Conservation (phyloP, 2,888 invertebrate species). For the Cantharis lateralis region DNA sequence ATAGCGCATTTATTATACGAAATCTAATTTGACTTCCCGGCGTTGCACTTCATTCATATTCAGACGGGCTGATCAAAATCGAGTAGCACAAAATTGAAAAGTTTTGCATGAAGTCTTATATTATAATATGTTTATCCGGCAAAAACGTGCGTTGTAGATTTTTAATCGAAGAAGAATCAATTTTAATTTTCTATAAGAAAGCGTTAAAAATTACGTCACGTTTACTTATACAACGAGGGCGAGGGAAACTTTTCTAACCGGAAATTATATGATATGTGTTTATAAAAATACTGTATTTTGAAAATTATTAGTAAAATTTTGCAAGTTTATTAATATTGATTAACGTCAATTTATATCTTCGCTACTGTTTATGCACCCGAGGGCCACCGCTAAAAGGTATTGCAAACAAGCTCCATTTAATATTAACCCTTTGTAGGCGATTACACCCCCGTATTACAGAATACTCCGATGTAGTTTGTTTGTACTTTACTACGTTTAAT, state of each 20-base stretch:
- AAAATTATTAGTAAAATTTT: background rate
- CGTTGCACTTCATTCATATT: conserved; percentile 25
- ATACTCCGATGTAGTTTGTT: conserved; percentile 31
- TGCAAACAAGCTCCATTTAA: conserved; percentile 49
- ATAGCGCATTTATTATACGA: conserved; percentile 2
- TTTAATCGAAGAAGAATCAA: conserved; percentile 55
- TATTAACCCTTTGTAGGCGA: conserved; percentile 44
- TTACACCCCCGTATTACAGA: conserved; percentile 28
- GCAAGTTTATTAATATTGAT: conserved; percentile 53
- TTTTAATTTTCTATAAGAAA: conserved; percentile 55
- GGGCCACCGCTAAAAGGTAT: conserved; percentile 47
- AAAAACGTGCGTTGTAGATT: conserved; percentile 48
- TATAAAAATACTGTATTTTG: background rate
- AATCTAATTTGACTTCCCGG: conserved; percentile 26
- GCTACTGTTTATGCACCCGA: conserved; percentile 29
- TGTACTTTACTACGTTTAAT: conserved; percentile 30
- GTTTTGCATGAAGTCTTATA: conserved; percentile 36
- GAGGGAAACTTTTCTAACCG: conserved; percentile 26
- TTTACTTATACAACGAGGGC: conserved; percentile 37
- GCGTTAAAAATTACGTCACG: conserved; percentile 50
- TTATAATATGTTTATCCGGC: conserved; percentile 50
- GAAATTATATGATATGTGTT: conserved; percentile 34
- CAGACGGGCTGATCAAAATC: conserved; percentile 15
- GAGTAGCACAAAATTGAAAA: conserved; percentile 31
- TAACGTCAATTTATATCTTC: conserved; percentile 52